Conservation (phyloP, 2,888 invertebrate species). For the Clanis bilineata region DNA sequence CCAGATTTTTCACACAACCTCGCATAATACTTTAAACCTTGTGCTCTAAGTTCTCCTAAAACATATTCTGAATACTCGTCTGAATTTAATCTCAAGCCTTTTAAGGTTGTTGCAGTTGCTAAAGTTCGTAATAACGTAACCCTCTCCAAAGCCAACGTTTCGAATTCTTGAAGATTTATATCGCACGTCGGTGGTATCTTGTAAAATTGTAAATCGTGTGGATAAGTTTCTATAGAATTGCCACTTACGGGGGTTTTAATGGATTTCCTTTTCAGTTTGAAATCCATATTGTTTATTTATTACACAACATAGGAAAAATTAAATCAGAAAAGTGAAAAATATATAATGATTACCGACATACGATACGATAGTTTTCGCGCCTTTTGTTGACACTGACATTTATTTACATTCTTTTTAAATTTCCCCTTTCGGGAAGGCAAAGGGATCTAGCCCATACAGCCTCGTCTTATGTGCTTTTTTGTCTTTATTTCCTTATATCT, state of each 20-base stretch:
- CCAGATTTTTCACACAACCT: slow-evolving; percentile 83
- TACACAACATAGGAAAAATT: neutral
- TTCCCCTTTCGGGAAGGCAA: no score
- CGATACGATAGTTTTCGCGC: neutral
- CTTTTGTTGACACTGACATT: neutral
- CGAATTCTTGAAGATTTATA: slow-evolving; percentile 91
- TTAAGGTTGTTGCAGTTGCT: slow-evolving; percentile 86
- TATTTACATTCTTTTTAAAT: neutral
- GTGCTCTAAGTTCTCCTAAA: slow-evolving; percentile 84
- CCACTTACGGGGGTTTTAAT: slow-evolving; percentile 56
- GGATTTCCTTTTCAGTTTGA: slow-evolving; percentile 71
- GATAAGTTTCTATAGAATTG: slow-evolving; percentile 82
- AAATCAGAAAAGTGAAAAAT: no score
- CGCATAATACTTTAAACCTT: slow-evolving; percentile 85
- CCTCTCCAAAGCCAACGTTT: slow-evolving; percentile 92
- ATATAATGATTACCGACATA: no score
- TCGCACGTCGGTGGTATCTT: slow-evolving; percentile 87
- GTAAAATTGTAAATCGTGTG: slow-evolving; percentile 91
- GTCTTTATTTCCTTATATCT: no score
- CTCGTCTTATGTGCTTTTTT: no score
- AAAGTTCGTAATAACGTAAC: slow-evolving; percentile 89
- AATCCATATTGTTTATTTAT: slow-evolving; percentile 60
- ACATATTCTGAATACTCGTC: slow-evolving; percentile 87
- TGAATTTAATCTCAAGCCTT: slow-evolving; percentile 83
- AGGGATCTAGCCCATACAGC: no score